A percentile compares a stretch with the other conserved stretches of the same genome.
phyloP scores from a whole-genome alignment of 1,140 invertebrate genomes.

The Trypoxylus dichotomus region DNA sequence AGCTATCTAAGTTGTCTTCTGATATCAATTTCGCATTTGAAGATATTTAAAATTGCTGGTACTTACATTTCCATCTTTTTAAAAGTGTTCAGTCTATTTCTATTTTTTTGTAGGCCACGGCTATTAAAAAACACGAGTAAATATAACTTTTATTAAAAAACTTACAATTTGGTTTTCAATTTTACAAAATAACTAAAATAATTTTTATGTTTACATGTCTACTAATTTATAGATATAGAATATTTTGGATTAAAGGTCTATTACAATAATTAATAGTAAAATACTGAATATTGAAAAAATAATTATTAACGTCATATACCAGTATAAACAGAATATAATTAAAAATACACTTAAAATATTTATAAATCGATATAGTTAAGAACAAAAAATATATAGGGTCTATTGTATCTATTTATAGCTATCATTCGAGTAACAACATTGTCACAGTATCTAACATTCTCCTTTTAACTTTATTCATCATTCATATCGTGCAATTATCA shows the following conservation, averaged over 20 bases:
- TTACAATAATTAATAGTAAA: constrained; percentile 25
- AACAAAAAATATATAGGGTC: not conserved
- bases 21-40: too few species aligned
- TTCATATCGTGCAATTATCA: not conserved
- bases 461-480: constrained; percentile 19
- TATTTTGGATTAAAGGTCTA: constrained; percentile 14
- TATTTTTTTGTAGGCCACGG: too few species aligned
- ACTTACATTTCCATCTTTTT: too few species aligned
- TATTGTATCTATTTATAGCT: not conserved
- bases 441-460: constrained; percentile 22
- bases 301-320: not conserved
- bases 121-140: not conserved
- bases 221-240: constrained; percentile 21
- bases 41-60: too few species aligned
- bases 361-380: not conserved
- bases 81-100: too few species aligned
- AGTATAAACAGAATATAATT: not conserved
- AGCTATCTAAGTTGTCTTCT: too few species aligned
- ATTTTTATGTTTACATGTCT: constrained; percentile 22
- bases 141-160: constrained; percentile 31
- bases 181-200: constrained; percentile 31
- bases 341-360: not conserved
- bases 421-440: constrained; percentile 24
- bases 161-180: constrained; percentile 29
- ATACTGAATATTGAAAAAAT: constrained; percentile 22